phyloP scores from a whole-genome alignment of 2,888 invertebrate species.

The Tholera decimalis region DNA sequence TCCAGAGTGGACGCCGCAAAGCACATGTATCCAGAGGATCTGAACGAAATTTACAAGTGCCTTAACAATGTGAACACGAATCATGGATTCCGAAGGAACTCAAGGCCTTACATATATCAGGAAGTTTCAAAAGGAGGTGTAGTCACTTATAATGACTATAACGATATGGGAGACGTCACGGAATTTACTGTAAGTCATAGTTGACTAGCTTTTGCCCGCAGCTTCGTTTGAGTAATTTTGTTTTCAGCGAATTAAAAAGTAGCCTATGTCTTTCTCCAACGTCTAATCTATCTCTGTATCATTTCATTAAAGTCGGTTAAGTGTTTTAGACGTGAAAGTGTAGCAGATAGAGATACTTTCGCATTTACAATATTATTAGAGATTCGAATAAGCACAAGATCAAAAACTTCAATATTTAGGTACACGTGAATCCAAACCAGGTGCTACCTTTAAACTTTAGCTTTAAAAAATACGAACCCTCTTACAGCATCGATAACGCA shows the following conservation, averaged over 20 bases:
- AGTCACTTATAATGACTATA: constrained; percentile 84
- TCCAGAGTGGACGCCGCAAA: constrained; percentile 95
- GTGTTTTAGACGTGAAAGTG: no score
- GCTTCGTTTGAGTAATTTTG: no score
- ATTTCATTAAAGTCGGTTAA: no score
- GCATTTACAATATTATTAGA: no score
- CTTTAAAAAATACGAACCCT: background rate
- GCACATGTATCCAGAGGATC: constrained; percentile 94
- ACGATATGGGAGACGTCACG: constrained; percentile 92
- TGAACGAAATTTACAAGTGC: constrained; percentile 92
- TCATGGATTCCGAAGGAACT: constrained; percentile 91
- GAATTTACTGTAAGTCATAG: constrained; percentile 92
- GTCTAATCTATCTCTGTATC: no score
- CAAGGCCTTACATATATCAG: constrained; percentile 93
- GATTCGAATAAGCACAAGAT: no score
- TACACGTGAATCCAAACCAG: no score
- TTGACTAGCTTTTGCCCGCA: background rate
- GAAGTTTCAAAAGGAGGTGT: constrained; percentile 94
- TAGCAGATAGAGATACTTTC: no score
- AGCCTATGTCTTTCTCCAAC: no score
- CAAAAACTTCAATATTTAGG: no score
- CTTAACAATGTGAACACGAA: constrained; percentile 91
- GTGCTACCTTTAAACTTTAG: no score
- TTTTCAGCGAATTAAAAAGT: no score
- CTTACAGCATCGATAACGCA: background rate